phyloP scores from a whole-genome alignment of 2,888 invertebrate species.

The Heliothis peltigera region DNA sequence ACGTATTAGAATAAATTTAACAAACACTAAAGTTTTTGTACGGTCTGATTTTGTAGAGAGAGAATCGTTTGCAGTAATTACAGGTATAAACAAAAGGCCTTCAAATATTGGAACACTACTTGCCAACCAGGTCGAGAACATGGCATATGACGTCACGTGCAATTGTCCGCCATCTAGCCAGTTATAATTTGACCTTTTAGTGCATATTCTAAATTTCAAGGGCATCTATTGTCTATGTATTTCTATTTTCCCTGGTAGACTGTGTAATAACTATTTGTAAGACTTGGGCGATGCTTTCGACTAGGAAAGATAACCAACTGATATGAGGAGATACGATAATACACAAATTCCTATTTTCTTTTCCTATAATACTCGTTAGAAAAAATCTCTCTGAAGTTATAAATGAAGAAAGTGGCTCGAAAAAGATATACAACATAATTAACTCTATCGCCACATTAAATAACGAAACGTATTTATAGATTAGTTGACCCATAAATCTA shows the following conservation, averaged over 20 bases:
- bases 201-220: slow-evolving; percentile 52
- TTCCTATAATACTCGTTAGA: not conserved
- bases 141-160: slow-evolving; percentile 45
- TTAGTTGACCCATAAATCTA: slow-evolving; percentile 36
- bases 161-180: slow-evolving; percentile 36
- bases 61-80: not conserved
- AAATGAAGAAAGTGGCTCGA: too few species aligned
- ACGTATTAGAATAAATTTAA: not conserved
- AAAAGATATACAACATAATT: too few species aligned
- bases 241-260: slow-evolving; percentile 36
- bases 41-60: not conserved
- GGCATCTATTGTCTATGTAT: slow-evolving; percentile 55
- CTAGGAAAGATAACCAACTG: slow-evolving; percentile 15
- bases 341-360: not conserved
- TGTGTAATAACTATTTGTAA: slow-evolving; percentile 43
- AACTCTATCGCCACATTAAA: not conserved
- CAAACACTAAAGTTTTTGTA: not conserved
- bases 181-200: slow-evolving; percentile 56
- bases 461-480: slow-evolving; percentile 28
- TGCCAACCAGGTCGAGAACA: slow-evolving; percentile 28
- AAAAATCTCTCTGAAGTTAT: not conserved
- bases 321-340: slow-evolving; percentile 8
- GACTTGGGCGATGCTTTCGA: slow-evolving; percentile 46
- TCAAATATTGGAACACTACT: slow-evolving; percentile 12
- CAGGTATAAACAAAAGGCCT: not conserved